Evolutionary conservation across 1,140 invertebrate species (phyloP).

Genomic region (Diabrotica undecimpunctata): DNA sequence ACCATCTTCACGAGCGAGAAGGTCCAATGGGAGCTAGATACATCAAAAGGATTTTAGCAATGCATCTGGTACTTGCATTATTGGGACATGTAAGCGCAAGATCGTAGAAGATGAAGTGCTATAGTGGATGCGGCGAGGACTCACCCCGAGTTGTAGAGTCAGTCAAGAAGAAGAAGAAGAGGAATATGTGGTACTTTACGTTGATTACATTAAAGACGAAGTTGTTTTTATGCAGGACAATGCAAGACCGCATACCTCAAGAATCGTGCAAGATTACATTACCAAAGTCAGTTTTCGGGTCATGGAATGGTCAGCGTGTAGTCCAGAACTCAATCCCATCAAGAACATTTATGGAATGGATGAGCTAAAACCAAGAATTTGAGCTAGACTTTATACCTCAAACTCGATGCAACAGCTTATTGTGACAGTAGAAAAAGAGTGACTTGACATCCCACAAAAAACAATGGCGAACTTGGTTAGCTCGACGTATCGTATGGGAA

Average conservation of each 20-base stretch:
- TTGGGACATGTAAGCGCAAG: no score
- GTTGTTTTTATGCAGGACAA: conserved; percentile 18
- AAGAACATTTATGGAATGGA: conserved; percentile 26
- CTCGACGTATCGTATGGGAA: conserved; percentile 6
- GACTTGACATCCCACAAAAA: conserved; percentile 19
- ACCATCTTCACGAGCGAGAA: no score
- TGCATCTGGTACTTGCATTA: conserved; percentile 5
- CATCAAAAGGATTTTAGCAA: conserved; percentile 7
- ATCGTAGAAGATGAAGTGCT: no score
- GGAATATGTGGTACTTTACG: no score
- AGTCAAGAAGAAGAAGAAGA: no score
- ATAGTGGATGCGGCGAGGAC: no score
- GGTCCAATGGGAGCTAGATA: no score
- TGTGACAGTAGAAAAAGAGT: conserved; percentile 1
- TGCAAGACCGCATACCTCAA: conserved; percentile 8
- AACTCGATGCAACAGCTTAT: no score
- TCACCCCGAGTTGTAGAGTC: no score
- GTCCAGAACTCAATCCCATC: conserved; percentile 6
- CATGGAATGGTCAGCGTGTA: neutral
- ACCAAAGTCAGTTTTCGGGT: neutral
- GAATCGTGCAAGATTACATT: conserved; percentile 3
- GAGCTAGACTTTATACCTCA: no score
- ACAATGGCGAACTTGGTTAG: conserved; percentile 18
- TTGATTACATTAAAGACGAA: conserved; percentile 9
- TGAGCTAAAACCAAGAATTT: no score